Percentiles rank a stretch among this genome's conserved stretches.
Conservation (phyloP, 2,113 vertebrate genomes). For the Vombatus ursinus region DNA sequence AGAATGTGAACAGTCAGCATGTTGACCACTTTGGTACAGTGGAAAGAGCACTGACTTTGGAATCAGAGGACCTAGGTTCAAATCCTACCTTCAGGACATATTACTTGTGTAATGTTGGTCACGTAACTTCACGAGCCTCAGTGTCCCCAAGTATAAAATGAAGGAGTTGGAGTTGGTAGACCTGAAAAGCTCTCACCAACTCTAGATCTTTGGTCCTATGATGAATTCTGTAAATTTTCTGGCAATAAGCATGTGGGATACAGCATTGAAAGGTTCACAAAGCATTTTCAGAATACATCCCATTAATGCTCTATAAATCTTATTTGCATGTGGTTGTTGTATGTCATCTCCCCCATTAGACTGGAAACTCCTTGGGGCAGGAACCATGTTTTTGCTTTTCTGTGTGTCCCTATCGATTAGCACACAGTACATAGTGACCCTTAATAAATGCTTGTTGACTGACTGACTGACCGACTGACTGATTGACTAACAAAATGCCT, state of each 20-base stretch:
- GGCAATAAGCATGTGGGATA: neutral
- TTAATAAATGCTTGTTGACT: neutral
- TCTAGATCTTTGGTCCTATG: neutral
- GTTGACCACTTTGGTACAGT: neutral
- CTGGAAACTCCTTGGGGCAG: neutral
- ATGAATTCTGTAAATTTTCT: neutral
- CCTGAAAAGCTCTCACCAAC: neutral
- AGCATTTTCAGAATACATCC: neutral
- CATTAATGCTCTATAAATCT: neutral
- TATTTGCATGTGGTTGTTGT: neutral
- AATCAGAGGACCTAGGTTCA: neutral
- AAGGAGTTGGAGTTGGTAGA: too few species aligned
- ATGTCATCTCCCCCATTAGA: neutral
- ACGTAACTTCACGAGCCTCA: neutral
- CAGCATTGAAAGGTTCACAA: neutral
- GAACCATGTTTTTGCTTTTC: neutral
- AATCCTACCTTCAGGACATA: neutral
- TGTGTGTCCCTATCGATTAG: neutral
- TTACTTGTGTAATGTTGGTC: neutral
- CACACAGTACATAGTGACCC: neutral
- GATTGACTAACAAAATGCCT: neutral
- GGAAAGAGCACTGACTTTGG: neutral
- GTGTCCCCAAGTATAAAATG: too few species aligned
- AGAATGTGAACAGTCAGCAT: neutral
- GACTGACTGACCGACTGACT: too few species aligned